A percentile compares a stretch with the other conserved stretches of the same genome.
Conservation (phyloP, 35 echinoderm and acorn worm species). For the Amphiura filiformis region DNA sequence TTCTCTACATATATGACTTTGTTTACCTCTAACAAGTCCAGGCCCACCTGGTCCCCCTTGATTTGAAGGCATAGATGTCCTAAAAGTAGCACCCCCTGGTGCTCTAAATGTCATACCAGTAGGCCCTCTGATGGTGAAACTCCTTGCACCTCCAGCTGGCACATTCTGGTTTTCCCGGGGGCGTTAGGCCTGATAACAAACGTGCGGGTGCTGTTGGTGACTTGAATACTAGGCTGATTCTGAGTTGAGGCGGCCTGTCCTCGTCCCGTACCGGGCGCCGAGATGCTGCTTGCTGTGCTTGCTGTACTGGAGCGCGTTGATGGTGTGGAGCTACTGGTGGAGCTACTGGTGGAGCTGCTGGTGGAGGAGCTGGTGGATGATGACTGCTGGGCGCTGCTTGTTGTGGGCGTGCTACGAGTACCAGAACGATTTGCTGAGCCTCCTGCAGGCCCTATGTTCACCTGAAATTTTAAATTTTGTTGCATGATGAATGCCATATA, state of each 20-base stretch:
- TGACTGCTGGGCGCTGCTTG: not conserved
- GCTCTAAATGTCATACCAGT: not conserved
- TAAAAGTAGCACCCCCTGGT: not conserved
- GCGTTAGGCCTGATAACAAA: not conserved
- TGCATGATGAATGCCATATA: no score
- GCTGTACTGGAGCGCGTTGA: not conserved
- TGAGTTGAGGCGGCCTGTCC: not conserved
- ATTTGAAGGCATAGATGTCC: not conserved
- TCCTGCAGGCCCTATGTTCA: conserved; percentile 14
- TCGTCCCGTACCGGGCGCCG: not conserved
- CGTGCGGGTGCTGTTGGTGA: not conserved
- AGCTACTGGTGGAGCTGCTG: conserved; percentile 4
- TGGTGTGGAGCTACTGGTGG: not conserved
- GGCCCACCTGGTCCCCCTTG: not conserved
- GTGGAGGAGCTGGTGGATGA: conserved; percentile 18
- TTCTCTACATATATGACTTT: no score
- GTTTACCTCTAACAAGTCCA: not conserved
- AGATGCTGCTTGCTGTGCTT: not conserved
- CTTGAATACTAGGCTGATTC: conserved; percentile 8
- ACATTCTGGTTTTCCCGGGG: not conserved
- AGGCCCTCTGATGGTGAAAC: not conserved
- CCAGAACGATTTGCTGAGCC: not conserved
- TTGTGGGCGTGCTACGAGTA: not conserved
- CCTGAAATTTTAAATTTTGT: no score
- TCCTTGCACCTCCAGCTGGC: not conserved